Evolutionary conservation across 2,113 vertebrate species (phyloP).

Genomic region (Anguilla japonica): DNA sequence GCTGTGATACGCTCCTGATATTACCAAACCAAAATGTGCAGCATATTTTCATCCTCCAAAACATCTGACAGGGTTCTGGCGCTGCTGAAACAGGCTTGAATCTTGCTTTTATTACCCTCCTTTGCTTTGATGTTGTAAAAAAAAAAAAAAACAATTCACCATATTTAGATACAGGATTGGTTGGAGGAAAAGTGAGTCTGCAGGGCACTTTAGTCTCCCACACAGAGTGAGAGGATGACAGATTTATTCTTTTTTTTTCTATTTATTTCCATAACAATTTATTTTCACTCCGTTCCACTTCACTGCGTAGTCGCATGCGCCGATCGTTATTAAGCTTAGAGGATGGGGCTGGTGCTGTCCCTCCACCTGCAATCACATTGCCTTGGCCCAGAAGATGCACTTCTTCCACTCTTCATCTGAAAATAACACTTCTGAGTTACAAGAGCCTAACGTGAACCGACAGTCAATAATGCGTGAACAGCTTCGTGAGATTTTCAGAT

Average conservation of each 20-base stretch:
- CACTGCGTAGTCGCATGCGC: background rate
- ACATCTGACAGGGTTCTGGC: background rate
- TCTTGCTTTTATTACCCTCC: background rate
- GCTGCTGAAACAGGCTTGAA: background rate
- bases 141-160: background rate
- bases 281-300: background rate
- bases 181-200: background rate
- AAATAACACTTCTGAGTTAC: background rate
- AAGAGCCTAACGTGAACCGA: background rate
- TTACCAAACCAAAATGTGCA: background rate
- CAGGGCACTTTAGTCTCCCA: background rate
- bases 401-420: background rate
- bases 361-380: background rate
- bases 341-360: background rate
- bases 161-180: background rate
- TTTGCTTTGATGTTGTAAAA: conserved; percentile 6
- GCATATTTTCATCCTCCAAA: background rate
- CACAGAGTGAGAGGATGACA: background rate
- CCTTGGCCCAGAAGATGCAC: background rate
- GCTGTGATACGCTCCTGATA: background rate
- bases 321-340: background rate
- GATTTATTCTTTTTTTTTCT: background rate
- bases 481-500: background rate
- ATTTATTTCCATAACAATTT: conserved; percentile 7
- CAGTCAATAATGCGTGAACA: background rate